Evolutionary conservation across 2,797 vertebrate species (phyloP).

Genomic region (Botia kubotai): DNA sequence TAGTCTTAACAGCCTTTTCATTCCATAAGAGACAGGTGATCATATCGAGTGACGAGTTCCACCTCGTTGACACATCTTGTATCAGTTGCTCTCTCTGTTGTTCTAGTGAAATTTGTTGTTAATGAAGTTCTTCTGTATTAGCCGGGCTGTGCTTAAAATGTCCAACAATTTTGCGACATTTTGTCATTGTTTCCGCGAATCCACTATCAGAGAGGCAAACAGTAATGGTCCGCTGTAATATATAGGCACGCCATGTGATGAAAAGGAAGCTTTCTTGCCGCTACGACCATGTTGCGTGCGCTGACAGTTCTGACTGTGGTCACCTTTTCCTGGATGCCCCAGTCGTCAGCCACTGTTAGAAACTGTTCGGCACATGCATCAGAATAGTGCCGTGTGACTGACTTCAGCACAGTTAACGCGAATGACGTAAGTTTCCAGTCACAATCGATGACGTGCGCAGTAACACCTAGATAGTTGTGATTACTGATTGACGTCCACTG

Average conservation of each 20-base stretch:
- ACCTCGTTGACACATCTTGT: neutral
- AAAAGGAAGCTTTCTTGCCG: too few relatives aligned
- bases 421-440: constrained; percentile 3
- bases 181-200: neutral
- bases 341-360: too few relatives aligned
- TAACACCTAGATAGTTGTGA: neutral
- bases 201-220: constrained; percentile 8
- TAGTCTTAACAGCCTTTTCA: neutral
- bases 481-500: neutral
- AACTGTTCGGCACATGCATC: constrained; percentile 7
- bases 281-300: too few relatives aligned
- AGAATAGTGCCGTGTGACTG: constrained; percentile 14
- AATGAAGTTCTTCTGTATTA: constrained; percentile 4
- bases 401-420: neutral
- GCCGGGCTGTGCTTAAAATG: constrained; percentile 2
- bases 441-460: neutral
- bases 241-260: too few relatives aligned
- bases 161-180: neutral
- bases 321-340: too few relatives aligned
- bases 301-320: too few relatives aligned
- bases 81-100: neutral
- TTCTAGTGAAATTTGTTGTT: neutral
- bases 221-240: neutral
- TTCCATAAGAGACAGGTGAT: neutral
- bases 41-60: neutral